phyloP scores from a whole-genome alignment of 2,113 vertebrate genomes.

The Gavialis gangeticus region DNA sequence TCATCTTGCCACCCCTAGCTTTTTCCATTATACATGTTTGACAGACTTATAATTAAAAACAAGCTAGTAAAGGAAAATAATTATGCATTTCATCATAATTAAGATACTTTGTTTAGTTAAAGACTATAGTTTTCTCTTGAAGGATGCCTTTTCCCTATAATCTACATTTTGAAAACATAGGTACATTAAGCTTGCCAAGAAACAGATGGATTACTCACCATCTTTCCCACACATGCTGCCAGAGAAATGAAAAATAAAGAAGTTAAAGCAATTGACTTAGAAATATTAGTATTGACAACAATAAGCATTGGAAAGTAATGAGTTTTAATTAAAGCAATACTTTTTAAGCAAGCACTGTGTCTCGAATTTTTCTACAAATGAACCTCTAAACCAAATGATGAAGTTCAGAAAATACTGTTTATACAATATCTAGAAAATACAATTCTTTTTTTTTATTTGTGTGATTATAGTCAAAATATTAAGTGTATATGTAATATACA shows the following conservation, averaged over 20 bases:
- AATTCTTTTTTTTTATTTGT: not conserved
- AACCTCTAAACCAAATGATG: not conserved
- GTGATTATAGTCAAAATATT: not conserved
- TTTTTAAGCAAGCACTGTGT: not conserved
- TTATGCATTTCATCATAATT: slow-evolving; percentile 36
- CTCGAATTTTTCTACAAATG: not conserved
- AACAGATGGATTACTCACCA: slow-evolving; percentile 31
- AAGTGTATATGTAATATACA: too few species aligned
- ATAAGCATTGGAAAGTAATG: not conserved
- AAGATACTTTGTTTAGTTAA: slow-evolving; percentile 31
- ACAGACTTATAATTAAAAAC: slow-evolving; percentile 1
- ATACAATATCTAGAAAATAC: not conserved
- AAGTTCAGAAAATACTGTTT: not conserved
- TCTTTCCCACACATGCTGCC: not conserved
- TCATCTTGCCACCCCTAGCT: not conserved
- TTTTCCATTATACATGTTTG: slow-evolving; percentile 20
- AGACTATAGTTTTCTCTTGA: not conserved
- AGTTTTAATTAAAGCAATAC: slow-evolving; percentile 13
- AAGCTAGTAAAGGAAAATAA: not conserved
- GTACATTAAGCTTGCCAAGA: slow-evolving; percentile 7
- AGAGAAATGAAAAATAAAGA: slow-evolving; percentile 39
- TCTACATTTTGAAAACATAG: slow-evolving; percentile 30
- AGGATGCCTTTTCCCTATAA: not conserved
- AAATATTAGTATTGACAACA: slow-evolving; percentile 36
- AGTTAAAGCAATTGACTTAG: not conserved